These are phyloP conservation scores for Nesoenas mayeri DNA, from an alignment of 2,113 vertebrate species.

Conservation along the genomic window DNA sequence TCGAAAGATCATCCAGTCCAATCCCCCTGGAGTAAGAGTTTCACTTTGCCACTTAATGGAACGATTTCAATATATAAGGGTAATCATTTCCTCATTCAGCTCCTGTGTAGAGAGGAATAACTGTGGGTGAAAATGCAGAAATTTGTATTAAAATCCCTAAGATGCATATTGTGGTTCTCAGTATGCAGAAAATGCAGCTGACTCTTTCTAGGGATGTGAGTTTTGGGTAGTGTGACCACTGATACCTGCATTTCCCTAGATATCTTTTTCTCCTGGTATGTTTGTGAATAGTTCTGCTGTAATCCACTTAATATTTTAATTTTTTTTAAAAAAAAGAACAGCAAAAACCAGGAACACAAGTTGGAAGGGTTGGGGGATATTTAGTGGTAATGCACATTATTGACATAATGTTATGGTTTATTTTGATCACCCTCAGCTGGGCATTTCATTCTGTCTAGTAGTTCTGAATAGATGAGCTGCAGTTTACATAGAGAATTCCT, in stretches of 20 bases:
- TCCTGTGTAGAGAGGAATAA: neutral
- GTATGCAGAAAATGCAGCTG: neutral
- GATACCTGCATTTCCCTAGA: neutral
- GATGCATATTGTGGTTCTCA: neutral
- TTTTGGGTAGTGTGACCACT: neutral
- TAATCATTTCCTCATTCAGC: neutral
- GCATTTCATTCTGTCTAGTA: neutral
- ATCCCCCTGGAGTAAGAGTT: neutral
- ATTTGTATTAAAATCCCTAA: neutral
- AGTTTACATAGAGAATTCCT: neutral
- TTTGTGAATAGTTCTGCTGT: neutral
- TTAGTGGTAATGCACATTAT: neutral
- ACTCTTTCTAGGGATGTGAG: neutral
- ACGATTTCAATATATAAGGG: neutral
- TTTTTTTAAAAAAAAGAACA: neutral
- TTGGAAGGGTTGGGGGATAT: neutral
- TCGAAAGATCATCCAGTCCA: too few relatives aligned
- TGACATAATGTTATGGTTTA: neutral
- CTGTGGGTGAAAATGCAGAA: neutral
- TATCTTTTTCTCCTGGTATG: neutral
- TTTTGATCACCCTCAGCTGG: neutral
- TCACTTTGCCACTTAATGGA: neutral
- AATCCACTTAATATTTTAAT: neutral
- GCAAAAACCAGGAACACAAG: fast-evolving
- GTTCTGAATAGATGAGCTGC: neutral